Evolutionary conservation across 2,797 vertebrate species (phyloP).

Genomic region (Sebastes paucispinis): DNA sequence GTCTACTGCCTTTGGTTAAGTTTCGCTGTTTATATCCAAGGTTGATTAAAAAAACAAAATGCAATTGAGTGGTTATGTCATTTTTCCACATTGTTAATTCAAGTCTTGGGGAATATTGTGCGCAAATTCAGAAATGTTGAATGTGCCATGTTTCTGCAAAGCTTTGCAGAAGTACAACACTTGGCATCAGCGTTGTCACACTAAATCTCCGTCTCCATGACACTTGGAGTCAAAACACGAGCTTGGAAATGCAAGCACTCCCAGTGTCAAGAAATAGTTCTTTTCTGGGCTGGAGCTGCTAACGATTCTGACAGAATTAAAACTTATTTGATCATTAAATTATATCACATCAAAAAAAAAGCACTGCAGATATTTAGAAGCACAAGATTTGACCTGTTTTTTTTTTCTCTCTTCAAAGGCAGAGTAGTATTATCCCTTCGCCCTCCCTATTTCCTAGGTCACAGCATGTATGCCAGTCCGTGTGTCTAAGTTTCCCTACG

Average conservation of each 20-base stretch:
- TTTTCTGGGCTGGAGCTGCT: constrained; percentile 16
- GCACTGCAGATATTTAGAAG: neutral
- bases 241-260: constrained; percentile 53
- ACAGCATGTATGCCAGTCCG: constrained; percentile 32
- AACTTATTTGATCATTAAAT: constrained; percentile 33
- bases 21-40: constrained; percentile 21
- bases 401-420: constrained; percentile 12
- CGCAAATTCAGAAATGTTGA: constrained; percentile 40
- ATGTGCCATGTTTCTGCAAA: constrained; percentile 70
- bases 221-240: constrained; percentile 73
- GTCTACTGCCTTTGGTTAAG: constrained; percentile 23
- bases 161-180: constrained; percentile 58
- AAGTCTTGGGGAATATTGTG: constrained; percentile 25
- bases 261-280: constrained; percentile 32
- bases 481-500: constrained; percentile 39
- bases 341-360: neutral
- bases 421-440: constrained; percentile 19
- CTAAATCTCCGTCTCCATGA: constrained; percentile 74
- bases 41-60: constrained; percentile 25
- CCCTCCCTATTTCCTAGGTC: constrained; percentile 38
- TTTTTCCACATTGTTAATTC: constrained; percentile 42
- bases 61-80: neutral
- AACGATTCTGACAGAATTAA: constrained; percentile 30
- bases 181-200: constrained; percentile 75
- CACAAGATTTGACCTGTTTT: neutral